These are phyloP conservation scores for Fragum sueziense DNA, from an alignment of 2,888 invertebrate genomes.

Conservation along the genomic window DNA sequence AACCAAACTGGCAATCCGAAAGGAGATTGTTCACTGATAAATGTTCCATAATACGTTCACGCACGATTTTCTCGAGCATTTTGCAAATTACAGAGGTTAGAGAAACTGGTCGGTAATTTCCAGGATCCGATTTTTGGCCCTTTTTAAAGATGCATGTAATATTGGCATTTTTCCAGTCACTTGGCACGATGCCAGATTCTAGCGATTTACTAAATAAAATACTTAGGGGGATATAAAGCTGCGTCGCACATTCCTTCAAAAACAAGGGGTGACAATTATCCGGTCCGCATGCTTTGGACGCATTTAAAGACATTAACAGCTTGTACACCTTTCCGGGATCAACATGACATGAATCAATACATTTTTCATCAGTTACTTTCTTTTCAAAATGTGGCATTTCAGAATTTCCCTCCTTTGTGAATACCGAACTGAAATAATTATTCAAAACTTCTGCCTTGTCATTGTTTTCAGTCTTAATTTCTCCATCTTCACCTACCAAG, in stretches of 20 bases:
- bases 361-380: background rate
- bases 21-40: background rate
- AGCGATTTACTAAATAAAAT: background rate
- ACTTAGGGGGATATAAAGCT: background rate
- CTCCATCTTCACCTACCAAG: background rate
- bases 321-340: background rate
- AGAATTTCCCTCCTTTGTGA: background rate
- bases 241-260: background rate
- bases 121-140: background rate
- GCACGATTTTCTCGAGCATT: background rate
- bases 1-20: background rate
- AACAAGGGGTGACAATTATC: background rate
- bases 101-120: background rate
- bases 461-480: background rate
- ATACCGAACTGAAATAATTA: background rate
- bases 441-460: background rate
- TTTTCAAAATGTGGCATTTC: background rate
- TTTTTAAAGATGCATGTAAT: background rate
- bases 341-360: background rate
- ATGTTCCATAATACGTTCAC: background rate
- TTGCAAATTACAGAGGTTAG: background rate
- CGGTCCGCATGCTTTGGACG: background rate
- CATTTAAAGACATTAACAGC: background rate
- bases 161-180: background rate
- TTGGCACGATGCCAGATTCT: background rate